phyloP scores from a whole-genome alignment of 2,888 invertebrate species.

The Diloba caeruleocephala region DNA sequence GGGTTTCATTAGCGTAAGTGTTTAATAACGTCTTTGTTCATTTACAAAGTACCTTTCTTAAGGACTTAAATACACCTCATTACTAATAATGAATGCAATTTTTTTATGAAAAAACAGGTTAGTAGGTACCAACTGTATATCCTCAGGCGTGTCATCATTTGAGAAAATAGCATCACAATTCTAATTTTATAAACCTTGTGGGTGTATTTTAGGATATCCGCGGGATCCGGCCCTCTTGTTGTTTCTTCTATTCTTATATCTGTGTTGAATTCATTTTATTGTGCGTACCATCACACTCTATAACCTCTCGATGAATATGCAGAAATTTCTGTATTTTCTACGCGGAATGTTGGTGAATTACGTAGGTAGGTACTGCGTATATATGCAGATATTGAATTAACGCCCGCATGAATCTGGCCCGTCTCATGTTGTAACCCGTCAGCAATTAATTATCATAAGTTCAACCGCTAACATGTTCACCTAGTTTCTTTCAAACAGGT shows the following conservation, averaged over 20 bases:
- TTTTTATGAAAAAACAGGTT: slow-evolving; percentile 25
- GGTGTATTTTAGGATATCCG: slow-evolving; percentile 54
- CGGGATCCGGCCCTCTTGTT: slow-evolving; percentile 44
- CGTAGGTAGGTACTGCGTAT: no score
- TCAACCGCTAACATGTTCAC: slow-evolving; percentile 51
- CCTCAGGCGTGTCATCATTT: slow-evolving; percentile 30
- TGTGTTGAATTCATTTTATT: slow-evolving; percentile 33
- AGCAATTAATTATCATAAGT: slow-evolving; percentile 48
- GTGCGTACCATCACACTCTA: slow-evolving; percentile 7
- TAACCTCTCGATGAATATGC: slow-evolving; percentile 1
- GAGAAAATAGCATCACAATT: slow-evolving; percentile 38
- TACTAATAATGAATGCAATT: slow-evolving; percentile 36
- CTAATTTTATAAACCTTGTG: slow-evolving; percentile 35
- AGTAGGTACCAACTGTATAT: slow-evolving; percentile 17
- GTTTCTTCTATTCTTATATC: slow-evolving; percentile 42
- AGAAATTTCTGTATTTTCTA: not conserved
- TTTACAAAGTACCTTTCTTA: slow-evolving; percentile 31
- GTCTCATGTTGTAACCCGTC: slow-evolving; percentile 17
- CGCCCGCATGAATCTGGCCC: slow-evolving; percentile 19
- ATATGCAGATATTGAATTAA: slow-evolving; percentile 1
- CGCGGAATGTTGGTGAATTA: slow-evolving; percentile 15
- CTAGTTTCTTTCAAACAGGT: slow-evolving; percentile 31
- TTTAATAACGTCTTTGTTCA: slow-evolving; percentile 40
- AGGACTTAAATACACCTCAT: slow-evolving; percentile 25
- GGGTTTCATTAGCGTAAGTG: slow-evolving; percentile 43